Percentiles rank a stretch among this genome's conserved stretches.
Conservation (phyloP, 2,113 vertebrate species). For the Xiphias gladius region DNA sequence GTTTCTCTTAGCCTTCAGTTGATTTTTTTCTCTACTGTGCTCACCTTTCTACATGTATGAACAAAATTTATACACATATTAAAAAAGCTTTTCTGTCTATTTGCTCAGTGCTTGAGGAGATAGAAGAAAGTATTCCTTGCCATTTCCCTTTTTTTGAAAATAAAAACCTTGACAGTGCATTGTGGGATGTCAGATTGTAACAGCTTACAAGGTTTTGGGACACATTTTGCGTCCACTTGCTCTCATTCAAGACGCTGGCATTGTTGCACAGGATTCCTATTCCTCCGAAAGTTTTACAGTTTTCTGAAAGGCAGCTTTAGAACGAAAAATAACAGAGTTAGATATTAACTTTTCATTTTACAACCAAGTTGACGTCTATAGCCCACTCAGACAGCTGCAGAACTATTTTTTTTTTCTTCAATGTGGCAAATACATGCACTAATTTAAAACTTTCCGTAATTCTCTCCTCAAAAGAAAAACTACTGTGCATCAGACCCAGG, state of each 20-base stretch:
- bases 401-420: background rate
- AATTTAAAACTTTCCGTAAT: too few relatives aligned
- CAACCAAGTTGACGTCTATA: background rate
- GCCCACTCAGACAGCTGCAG: too few relatives aligned
- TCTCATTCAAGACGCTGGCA: constrained; percentile 81
- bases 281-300: constrained; percentile 67
- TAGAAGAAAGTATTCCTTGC: too few relatives aligned
- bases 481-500: too few relatives aligned
- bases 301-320: constrained; percentile 78
- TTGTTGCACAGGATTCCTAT: constrained; percentile 85
- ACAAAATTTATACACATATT: too few relatives aligned
- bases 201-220: constrained; percentile 80
- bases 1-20: too few relatives aligned
- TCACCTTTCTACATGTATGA: too few relatives aligned
- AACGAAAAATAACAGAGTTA: background rate
- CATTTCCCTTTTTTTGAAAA: background rate
- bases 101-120: too few relatives aligned
- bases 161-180: background rate
- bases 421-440: too few relatives aligned
- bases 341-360: background rate
- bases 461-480: too few relatives aligned
- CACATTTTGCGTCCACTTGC: constrained; percentile 76
- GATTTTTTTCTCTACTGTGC: too few relatives aligned
- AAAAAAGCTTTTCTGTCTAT: too few relatives aligned
- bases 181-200: background rate